Base-by-base conservation (phyloP, 2,888 invertebrate species). In the Galeopsomyia nigrocyanea region DNA sequence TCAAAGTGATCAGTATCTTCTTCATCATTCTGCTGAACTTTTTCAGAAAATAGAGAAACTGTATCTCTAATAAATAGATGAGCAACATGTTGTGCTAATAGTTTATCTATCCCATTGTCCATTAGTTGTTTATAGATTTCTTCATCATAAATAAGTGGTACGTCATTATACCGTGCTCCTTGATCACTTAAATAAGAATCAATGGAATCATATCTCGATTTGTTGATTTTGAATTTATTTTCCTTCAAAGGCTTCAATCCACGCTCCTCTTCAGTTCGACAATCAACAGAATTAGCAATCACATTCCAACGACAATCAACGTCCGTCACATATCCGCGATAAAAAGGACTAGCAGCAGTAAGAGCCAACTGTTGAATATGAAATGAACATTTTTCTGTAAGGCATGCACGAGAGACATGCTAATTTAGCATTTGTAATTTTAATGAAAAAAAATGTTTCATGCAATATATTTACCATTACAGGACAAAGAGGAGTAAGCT, bases 1-100 rank as follows among this genome's bases (percentile, higher is more conserved):
- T 99, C 99, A 88, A 99, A 99, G 87, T 99, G 99, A 87, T 99
- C 99, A 0, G 96, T 95, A 82, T 99, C 98, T 80, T 94, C 93
- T 51, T 90, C 88, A 86, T 99, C 98, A 84, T 98, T 94, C 85
- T 98, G 98, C 87, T 98, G 87, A 16, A 99, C 90, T 85, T 97
- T 97, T 87, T 99, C 99, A 21, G 94, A 93, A 88, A 98, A 98
- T 68, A 99, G 88, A 5, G 97, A 97, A 3, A 99, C 94, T 0
- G 98, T 94, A 87, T 99, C 99, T 68, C 99, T 91, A 77, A 99
- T 98, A 87, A 99, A 99, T 77, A 99, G 90, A 88, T 99, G 99
- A 16, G 99, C 98, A 74, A 99, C 91, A 86, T 99, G 99, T 86
- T 96, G 92, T 2, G 99, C 96, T 78, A 99, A 88, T 74, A 96